A percentile compares a stretch with the other conserved stretches of the same genome.
phyloP scores from a whole-genome alignment of 2,797 vertebrate species.

The Xiphorhynchus erythropygius region DNA sequence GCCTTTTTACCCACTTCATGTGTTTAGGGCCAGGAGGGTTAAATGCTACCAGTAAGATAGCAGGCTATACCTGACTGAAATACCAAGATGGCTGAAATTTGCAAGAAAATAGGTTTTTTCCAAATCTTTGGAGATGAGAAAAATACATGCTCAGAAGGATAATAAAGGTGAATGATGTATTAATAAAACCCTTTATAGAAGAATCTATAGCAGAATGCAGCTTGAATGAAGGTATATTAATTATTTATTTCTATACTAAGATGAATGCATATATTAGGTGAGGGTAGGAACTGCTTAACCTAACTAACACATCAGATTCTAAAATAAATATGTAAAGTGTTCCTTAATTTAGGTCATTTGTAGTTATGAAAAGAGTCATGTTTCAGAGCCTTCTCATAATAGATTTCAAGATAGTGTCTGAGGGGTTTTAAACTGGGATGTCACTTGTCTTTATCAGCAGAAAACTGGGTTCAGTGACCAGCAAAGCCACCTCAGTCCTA shows the following conservation, averaged over 20 bases:
- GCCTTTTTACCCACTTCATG: not conserved
- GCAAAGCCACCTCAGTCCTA: rapidly evolving
- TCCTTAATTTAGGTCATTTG: not conserved
- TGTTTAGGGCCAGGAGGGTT: not conserved
- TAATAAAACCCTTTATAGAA: not conserved
- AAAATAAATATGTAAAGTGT: not conserved
- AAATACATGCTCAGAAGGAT: not conserved
- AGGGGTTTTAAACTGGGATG: not conserved
- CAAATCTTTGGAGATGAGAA: not conserved
- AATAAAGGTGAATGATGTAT: not conserved
- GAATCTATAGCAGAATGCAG: not conserved
- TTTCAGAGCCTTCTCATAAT: not conserved
- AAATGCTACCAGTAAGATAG: not conserved
- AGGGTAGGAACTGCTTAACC: not conserved
- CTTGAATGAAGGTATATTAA: not conserved
- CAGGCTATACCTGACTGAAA: not conserved
- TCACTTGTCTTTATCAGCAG: not conserved
- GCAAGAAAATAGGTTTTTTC: not conserved
- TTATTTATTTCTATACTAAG: not conserved
- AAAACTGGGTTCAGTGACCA: not conserved
- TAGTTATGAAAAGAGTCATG: not conserved
- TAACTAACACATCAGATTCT: not conserved
- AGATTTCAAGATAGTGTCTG: not conserved
- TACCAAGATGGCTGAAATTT: not conserved
- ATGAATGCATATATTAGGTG: not conserved